Conservation (phyloP, 2,113 vertebrate species). For the Fukomys damarensis region DNA sequence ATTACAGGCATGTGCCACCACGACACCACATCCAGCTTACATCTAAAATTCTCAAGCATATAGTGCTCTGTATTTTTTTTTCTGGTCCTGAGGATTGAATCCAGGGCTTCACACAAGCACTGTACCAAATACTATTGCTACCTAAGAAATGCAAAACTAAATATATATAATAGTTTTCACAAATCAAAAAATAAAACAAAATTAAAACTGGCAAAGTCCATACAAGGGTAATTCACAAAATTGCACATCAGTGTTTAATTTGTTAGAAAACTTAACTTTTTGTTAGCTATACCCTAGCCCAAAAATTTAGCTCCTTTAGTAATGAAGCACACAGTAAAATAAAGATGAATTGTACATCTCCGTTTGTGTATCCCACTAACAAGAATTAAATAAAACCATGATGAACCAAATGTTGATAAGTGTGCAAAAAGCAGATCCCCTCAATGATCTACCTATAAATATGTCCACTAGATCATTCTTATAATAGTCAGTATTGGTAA, state of each 20-base stretch:
- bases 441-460: background rate
- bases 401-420: background rate
- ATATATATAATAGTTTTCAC: background rate
- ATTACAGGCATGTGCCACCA: background rate
- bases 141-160: background rate
- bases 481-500: background rate
- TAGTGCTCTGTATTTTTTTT: background rate
- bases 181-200: background rate
- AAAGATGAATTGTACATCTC: background rate
- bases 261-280: background rate
- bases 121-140: background rate
- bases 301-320: background rate
- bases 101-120: background rate
- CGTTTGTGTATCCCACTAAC: background rate
- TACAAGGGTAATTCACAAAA: background rate
- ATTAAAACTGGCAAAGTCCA: background rate
- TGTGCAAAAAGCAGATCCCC: background rate
- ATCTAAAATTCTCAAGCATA: background rate
- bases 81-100: background rate
- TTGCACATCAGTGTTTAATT: background rate
- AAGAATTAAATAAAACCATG: slow-evolving; percentile 10
- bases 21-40: background rate
- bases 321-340: background rate
- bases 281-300: background rate
- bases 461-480: background rate